Conservation (phyloP, 2,888 invertebrate genomes). For the Trachelus stipa region DNA sequence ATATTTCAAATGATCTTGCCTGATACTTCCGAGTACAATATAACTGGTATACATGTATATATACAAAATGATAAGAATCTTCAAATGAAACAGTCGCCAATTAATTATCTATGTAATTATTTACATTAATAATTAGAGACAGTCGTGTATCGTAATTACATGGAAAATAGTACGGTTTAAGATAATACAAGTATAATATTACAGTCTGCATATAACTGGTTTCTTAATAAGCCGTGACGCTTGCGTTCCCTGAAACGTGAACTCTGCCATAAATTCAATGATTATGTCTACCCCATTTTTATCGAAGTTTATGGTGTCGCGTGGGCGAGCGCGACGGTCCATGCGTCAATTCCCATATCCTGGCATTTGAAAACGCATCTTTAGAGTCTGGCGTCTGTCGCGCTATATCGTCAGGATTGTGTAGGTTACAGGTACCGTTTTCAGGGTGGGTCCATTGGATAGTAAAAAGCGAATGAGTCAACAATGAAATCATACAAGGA, state of each 20-base stretch:
- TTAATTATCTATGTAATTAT: conserved; percentile 15
- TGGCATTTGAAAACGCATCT: conserved; percentile 1
- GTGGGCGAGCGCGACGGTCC: conserved; percentile 3
- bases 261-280: conserved; percentile 21
- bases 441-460: too few relatives aligned
- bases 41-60: too few relatives aligned
- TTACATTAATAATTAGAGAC: conserved; percentile 21
- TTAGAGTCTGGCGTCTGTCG: not conserved
- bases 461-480: too few relatives aligned
- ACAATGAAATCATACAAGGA: too few relatives aligned
- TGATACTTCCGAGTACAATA: too few relatives aligned
- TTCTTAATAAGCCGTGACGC: conserved; percentile 21
- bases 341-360: conserved; percentile 1
- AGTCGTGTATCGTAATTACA: conserved; percentile 11
- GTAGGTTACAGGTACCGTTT: too few relatives aligned
- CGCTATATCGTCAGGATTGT: too few relatives aligned
- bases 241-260: conserved; percentile 17
- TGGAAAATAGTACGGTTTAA: conserved; percentile 16
- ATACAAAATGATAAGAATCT: not conserved
- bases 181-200: conserved; percentile 14
- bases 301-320: conserved; percentile 18
- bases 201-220: conserved; percentile 11
- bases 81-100: conserved; percentile 4
- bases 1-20: too few relatives aligned
- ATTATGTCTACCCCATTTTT: conserved; percentile 22